Conservation (phyloP, 2,113 vertebrate genomes). For the Cyphomyrus discorhynchus region DNA sequence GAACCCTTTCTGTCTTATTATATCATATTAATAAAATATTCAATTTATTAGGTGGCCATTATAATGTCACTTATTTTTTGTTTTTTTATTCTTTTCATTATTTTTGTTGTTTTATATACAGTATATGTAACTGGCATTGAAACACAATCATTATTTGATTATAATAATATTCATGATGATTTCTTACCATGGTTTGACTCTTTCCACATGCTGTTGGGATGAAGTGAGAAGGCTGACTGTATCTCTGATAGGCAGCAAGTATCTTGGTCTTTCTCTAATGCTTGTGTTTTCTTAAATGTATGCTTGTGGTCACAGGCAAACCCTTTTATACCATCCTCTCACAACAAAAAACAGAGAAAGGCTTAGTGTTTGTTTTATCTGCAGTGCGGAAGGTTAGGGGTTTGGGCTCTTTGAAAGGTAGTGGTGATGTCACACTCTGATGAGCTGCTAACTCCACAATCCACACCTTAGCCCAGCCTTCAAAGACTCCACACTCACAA, state of each 20-base stretch:
- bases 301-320: conserved; percentile 28
- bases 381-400: not conserved
- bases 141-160: not conserved
- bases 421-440: not conserved
- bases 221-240: not conserved
- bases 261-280: conserved; percentile 28
- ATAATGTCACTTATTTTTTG: not conserved
- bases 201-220: conserved; percentile 50
- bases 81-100: not conserved
- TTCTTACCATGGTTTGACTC: conserved; percentile 52
- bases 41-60: not conserved
- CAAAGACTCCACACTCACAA: not conserved
- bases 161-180: not conserved
- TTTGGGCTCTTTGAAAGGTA: not conserved
- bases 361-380: not conserved
- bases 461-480: not conserved
- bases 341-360: not conserved
- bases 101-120: not conserved
- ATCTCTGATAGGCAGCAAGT: not conserved
- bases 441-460: not conserved
- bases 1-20: not conserved
- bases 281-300: conserved; percentile 19
- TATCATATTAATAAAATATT: not conserved
- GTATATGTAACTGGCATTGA: not conserved
- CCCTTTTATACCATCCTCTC: conserved; percentile 31